Base-by-base conservation (phyloP, 2,113 vertebrate genomes). In the Neofelis nebulosa region DNA sequence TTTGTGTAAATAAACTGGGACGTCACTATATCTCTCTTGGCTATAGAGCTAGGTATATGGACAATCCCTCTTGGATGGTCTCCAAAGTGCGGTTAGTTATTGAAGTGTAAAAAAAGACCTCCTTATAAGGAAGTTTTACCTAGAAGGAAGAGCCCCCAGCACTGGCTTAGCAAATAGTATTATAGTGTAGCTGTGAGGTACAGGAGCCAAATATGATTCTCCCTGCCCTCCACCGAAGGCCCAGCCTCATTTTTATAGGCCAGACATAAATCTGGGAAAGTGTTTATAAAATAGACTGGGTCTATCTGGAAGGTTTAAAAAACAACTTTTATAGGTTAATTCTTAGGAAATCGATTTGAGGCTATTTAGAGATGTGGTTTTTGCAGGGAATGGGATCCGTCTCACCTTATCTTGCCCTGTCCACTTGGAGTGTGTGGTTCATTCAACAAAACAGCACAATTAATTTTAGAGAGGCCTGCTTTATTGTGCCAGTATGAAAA, bases 1-100 rank as follows among this genome's bases (percentile, higher is more conserved):
- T 98, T 98, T 98, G 98, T 98, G 98, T 98, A 98, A 99, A 99
- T 99, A 99, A 99, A 99, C 99, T 98, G 98, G 98, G 98, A 98
- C 98, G 98, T 99, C 98, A 98, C 97, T 98, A 97, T 98, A 98
- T 98, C 98, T 98, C 98, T 97, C 82, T 98, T 98, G 98, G 97
- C 98, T 82, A 89, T 97, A 82, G 91, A 93, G 88, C 57, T 92
- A 92, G 97, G 98, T 97, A 91, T 95, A 97, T 69, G 91, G 95
- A 97, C 96, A 97, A 50, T 94, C 88, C 85, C 76, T 90, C 65
- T 87, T 97, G 98, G 95, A 97, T 87, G 85, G 48, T 73, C 89
- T 97, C 97, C 98, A 98, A 95, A 80, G 84, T 82, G 88, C 33
- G 87, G 65, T 68, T 92, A 86, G 95, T 97, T 97, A 96, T 45